These are phyloP conservation scores for Mus caroli DNA, from an alignment of 2,797 vertebrate species.

Conservation along the genomic window DNA sequence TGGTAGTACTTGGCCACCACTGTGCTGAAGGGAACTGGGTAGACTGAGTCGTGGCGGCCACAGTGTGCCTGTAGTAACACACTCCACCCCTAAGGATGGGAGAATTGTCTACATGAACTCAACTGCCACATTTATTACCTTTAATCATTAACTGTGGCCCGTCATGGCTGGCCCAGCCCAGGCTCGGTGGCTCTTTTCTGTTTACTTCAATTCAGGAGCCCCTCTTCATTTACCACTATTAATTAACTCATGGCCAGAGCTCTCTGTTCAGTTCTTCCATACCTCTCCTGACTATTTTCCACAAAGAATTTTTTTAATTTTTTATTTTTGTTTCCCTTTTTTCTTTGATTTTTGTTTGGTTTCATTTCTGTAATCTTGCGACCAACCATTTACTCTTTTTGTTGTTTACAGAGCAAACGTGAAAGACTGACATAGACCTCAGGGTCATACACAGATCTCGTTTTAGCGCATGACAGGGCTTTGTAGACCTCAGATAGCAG, in stretches of 20 bases:
- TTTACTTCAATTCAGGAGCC: slow-evolving; percentile 37
- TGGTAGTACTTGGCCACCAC: not conserved
- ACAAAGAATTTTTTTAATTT: slow-evolving; percentile 89
- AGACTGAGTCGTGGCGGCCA: not conserved
- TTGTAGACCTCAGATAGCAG: slow-evolving; percentile 94
- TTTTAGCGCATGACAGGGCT: slow-evolving; percentile 92
- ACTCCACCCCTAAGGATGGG: not conserved
- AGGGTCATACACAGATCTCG: slow-evolving; percentile 79
- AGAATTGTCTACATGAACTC: slow-evolving; percentile 43
- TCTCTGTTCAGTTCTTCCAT: slow-evolving; percentile 94
- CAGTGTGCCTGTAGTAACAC: too few species aligned
- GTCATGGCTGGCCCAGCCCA: not conserved
- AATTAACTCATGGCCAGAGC: slow-evolving; percentile 88
- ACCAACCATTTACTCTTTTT: slow-evolving; percentile 91
- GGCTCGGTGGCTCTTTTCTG: not conserved
- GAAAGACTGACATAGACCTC: slow-evolving; percentile 74
- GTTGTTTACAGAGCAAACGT: not conserved
- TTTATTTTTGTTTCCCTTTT: not conserved
- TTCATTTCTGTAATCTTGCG: slow-evolving; percentile 85
- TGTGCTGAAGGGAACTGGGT: not conserved
- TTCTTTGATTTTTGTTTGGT: not conserved
- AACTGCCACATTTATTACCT: slow-evolving; percentile 82
- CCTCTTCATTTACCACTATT: slow-evolving; percentile 91
- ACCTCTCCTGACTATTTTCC: slow-evolving; percentile 92
- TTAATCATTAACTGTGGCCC: not conserved